phyloP scores from a whole-genome alignment of 2,113 vertebrate species.

The Anser brachyrhynchus region DNA sequence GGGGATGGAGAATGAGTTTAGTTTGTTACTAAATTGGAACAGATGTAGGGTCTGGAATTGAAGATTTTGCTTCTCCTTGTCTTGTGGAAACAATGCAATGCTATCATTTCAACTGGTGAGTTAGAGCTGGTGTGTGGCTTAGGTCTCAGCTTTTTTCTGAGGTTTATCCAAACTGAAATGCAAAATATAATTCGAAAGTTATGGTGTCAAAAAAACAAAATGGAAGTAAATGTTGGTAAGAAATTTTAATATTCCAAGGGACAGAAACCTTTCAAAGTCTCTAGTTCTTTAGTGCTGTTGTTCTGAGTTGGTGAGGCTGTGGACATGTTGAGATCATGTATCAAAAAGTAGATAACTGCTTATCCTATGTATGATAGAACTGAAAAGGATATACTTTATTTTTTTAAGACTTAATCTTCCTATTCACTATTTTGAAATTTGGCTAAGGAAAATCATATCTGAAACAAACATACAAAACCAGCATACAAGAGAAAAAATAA shows the following conservation, averaged over 20 bases:
- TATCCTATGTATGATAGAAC: not conserved
- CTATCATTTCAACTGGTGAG: not conserved
- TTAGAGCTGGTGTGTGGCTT: not conserved
- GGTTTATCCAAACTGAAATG: not conserved
- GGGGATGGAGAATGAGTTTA: constrained; percentile 14
- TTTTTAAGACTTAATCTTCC: not conserved
- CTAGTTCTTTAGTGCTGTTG: not conserved
- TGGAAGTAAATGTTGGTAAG: not conserved
- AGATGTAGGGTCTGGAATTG: constrained; percentile 17
- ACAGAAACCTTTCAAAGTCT: not conserved
- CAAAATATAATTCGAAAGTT: not conserved
- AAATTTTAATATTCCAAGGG: not conserved
- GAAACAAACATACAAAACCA: not conserved
- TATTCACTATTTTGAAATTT: constrained; percentile 11
- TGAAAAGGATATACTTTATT: not conserved
- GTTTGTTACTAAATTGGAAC: constrained; percentile 54
- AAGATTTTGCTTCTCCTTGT: constrained; percentile 5
- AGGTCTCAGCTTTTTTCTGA: not conserved
- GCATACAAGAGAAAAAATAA: constrained; percentile 8
- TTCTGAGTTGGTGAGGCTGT: not conserved
- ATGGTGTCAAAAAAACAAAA: not conserved
- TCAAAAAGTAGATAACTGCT: not conserved
- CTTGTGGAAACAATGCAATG: not conserved
- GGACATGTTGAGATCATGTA: not conserved
- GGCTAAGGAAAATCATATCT: not conserved